phyloP scores from a whole-genome alignment of 1,140 invertebrate species.

The Drosophila nigrodunni region DNA sequence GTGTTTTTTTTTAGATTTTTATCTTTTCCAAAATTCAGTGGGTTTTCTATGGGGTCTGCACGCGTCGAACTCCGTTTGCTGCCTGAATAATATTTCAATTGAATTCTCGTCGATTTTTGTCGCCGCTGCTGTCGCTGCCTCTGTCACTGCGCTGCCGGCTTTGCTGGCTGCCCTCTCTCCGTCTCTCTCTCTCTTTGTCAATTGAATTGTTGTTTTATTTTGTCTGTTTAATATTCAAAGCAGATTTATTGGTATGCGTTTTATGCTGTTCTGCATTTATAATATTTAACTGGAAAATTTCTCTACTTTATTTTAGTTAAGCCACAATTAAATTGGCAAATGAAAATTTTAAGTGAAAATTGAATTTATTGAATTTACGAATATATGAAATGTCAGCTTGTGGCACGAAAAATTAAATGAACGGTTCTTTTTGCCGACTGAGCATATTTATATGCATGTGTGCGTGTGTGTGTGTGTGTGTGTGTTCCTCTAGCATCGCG shows the following conservation, averaged over 20 bases:
- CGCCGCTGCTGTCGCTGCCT: neutral
- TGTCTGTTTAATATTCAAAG: constrained; percentile 60
- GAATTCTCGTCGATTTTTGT: constrained; percentile 7
- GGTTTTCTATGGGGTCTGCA: neutral
- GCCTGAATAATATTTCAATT: constrained; percentile 26
- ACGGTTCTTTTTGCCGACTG: constrained; percentile 63
- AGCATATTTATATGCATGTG: constrained; percentile 28
- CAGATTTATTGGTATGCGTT: constrained; percentile 10
- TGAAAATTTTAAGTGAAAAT: constrained; percentile 23
- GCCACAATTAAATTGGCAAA: neutral
- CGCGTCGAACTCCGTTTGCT: constrained; percentile 27
- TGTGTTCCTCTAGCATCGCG: constrained; percentile 24
- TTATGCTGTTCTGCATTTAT: constrained; percentile 29
- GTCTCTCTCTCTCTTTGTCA: constrained; percentile 18
- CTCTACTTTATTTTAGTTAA: constrained; percentile 9
- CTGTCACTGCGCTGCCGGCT: constrained; percentile 18
- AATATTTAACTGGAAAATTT: constrained; percentile 39
- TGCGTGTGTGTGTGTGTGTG: neutral
- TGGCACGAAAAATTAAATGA: constrained; percentile 55
- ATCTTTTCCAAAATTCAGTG: neutral
- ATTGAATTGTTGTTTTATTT: constrained; percentile 34
- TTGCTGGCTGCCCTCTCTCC: constrained; percentile 16
- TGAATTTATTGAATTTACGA: constrained; percentile 39
- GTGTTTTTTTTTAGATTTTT: neutral
- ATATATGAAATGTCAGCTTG: constrained; percentile 36